Evolutionary conservation across 2,113 vertebrate genomes (phyloP).

Genomic region (Alligator sinensis): DNA sequence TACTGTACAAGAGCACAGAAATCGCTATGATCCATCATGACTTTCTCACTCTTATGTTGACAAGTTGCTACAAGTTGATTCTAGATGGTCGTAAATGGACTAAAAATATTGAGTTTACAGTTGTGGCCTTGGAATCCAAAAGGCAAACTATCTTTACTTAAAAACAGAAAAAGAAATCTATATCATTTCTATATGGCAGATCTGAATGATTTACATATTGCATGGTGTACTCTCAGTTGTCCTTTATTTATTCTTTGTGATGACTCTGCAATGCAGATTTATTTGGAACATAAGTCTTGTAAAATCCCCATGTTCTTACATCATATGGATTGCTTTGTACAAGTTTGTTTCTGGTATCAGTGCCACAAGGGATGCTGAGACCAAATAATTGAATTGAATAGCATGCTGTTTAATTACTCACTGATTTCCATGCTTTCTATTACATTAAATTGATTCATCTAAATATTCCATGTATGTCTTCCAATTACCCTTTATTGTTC

Average conservation of each 20-base stretch:
- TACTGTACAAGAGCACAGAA: constrained; percentile 30
- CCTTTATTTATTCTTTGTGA: constrained; percentile 10
- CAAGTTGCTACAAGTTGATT: constrained; percentile 55
- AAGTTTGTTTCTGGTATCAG: neutral
- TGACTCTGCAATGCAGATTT: constrained; percentile 36
- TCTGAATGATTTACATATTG: neutral
- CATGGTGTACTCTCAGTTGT: neutral
- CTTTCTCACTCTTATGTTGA: constrained; percentile 55
- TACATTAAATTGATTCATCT: neutral
- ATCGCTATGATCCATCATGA: constrained; percentile 31
- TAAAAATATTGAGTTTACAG: constrained; percentile 63
- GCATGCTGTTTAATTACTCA: neutral
- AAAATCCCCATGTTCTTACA: neutral
- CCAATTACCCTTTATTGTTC: neutral
- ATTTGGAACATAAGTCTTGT: neutral
- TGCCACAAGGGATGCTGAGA: neutral
- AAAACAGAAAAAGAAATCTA: neutral
- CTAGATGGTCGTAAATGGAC: constrained; percentile 30
- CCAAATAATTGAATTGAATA: neutral
- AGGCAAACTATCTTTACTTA: constrained; percentile 11
- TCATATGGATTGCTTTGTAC: neutral
- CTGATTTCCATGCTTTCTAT: neutral
- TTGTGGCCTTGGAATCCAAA: constrained; percentile 38
- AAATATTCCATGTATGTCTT: neutral
- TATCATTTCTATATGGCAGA: constrained; percentile 19